These are phyloP conservation scores for Ceratina australensis DNA, from an alignment of 1,140 invertebrate genomes.

Conservation along the genomic window DNA sequence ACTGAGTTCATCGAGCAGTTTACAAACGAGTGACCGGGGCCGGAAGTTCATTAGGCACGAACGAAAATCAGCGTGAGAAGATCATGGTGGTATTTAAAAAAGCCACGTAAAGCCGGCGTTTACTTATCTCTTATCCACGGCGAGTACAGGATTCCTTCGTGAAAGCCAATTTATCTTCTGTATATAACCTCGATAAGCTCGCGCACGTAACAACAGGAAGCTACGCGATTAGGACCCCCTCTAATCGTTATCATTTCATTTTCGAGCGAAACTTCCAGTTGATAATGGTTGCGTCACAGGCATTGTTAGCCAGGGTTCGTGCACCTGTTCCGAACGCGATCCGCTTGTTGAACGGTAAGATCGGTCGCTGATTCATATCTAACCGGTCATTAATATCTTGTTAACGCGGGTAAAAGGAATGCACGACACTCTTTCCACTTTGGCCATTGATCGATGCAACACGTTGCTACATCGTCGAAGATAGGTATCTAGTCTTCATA, in stretches of 20 bases:
- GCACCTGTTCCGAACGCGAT: neutral
- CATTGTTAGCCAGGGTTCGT: too few species aligned
- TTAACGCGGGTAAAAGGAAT: constrained; percentile 14
- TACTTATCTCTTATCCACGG: neutral
- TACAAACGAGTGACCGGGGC: neutral
- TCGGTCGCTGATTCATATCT: constrained; percentile 7
- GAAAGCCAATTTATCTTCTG: neutral
- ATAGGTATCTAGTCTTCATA: neutral
- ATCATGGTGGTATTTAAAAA: neutral
- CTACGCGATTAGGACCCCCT: too few species aligned
- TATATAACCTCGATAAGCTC: neutral
- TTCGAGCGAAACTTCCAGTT: neutral
- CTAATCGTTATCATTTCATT: neutral
- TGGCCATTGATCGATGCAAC: constrained; percentile 9
- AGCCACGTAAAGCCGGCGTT: neutral
- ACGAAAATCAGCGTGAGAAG: constrained; percentile 26
- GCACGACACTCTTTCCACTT: constrained; percentile 1
- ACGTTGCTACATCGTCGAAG: neutral
- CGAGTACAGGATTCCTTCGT: neutral
- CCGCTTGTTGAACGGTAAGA: neutral
- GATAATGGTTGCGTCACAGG: too few species aligned
- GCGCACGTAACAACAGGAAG: neutral
- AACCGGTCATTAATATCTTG: constrained; percentile 23
- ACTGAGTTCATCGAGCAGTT: neutral
- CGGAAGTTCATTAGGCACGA: constrained; percentile 33